Conservation (phyloP, 1,140 invertebrate species). For the Lordiphosa stackelbergi region DNA sequence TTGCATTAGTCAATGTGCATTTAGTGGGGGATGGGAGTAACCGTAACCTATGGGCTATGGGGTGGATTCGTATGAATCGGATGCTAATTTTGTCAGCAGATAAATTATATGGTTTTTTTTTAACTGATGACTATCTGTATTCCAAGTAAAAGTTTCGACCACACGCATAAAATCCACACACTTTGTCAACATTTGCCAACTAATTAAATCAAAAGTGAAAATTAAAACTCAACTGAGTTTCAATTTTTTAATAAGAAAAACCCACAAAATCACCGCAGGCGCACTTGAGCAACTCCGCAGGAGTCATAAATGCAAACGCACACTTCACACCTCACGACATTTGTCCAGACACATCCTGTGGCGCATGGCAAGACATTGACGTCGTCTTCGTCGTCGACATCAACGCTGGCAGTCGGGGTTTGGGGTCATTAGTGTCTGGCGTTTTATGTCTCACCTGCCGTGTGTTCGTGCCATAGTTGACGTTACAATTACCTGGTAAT, state of each 20-base stretch:
- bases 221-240: slow-evolving; percentile 17
- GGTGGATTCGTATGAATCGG: slow-evolving; percentile 30
- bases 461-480: slow-evolving; percentile 33
- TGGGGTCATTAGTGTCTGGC: slow-evolving; percentile 67
- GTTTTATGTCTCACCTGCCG: slow-evolving; percentile 59
- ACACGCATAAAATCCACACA: slow-evolving; percentile 33
- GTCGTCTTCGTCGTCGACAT: slow-evolving; percentile 23
- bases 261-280: slow-evolving; percentile 63
- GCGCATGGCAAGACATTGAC: slow-evolving; percentile 62
- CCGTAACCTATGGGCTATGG: neutral
- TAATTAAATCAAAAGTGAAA: slow-evolving; percentile 63
- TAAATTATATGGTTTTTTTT: slow-evolving; percentile 50
- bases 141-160: slow-evolving; percentile 36
- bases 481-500: slow-evolving; percentile 70
- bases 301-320: slow-evolving; percentile 39
- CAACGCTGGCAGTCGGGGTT: slow-evolving; percentile 21
- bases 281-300: slow-evolving; percentile 38
- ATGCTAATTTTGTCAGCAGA: slow-evolving; percentile 62
- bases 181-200: slow-evolving; percentile 45
- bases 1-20: slow-evolving; percentile 64
- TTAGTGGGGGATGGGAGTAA: slow-evolving; percentile 22
- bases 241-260: slow-evolving; percentile 55
- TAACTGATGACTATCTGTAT: slow-evolving; percentile 32
- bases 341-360: slow-evolving; percentile 63
- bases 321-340: slow-evolving; percentile 39